Evolutionary conservation across 2,113 vertebrate species (phyloP), one percentile per base, ranked within the genome.

Genomic region (Lepidothrix coronata): DNA sequence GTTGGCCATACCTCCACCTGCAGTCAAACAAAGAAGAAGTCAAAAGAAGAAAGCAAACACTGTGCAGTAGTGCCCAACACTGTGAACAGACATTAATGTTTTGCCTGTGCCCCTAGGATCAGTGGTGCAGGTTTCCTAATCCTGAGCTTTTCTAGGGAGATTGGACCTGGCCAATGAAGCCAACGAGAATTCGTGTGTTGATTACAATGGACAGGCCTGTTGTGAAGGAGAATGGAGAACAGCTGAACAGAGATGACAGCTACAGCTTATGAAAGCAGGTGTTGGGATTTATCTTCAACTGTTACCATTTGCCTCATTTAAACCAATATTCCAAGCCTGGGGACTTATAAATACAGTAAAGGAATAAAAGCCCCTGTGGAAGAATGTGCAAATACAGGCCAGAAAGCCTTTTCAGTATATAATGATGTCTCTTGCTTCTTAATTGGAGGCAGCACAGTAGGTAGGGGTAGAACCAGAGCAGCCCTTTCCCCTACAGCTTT

Each of bases 181-280:
- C 82, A 63, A 6, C 14, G n/a, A 48, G 39, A 86, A 71, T 63
- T 23, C 73, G 12, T 4, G 1, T 48, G 25, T 74, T 76, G 58
- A 88, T 76, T 70, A 54, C 91, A 85, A 37, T 52, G 59, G 37
- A 30, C 13, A 41, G 9, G 25, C 37, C 11, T 0, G 0, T 61
- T 78, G 14, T 65, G 83, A 63, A 84, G 28, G 52, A 92, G 28
- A 52, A 49, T 39, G 35, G 48, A 71, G 54, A 91, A 85, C 92
- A 97, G 90, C 90, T 96, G 92, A 93, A 75, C 41, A 91, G 73
- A 80, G 76, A 89, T 63, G 63, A 94, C 76, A 94, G 85, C 68
- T 84, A 89, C 52, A 97, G 85, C 71, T 96, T 91, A 75, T 3
- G 5, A 85, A 68, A 89, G 55, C 94, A 94, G 85, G 85, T 94